Conservation (phyloP, 1,140 invertebrate genomes). For the Cherax destructor region DNA sequence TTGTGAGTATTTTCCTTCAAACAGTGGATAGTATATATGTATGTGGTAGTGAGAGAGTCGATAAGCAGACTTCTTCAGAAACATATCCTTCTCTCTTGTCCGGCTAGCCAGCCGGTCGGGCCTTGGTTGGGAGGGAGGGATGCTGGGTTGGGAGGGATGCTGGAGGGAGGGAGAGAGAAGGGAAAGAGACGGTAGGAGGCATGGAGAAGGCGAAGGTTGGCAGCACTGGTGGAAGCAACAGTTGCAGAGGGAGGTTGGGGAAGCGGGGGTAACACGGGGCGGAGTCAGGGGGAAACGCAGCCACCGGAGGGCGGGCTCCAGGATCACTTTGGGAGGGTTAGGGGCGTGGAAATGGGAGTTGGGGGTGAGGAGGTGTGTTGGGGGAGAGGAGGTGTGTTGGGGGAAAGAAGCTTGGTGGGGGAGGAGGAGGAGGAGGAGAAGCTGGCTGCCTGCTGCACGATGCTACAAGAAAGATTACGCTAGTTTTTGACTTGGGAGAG, state of each 20-base stretch:
- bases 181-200: too few species aligned
- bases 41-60: neutral
- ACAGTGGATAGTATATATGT: neutral
- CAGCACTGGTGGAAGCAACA: slow-evolving; percentile 62
- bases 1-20: too few species aligned
- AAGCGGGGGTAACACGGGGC: slow-evolving; percentile 9
- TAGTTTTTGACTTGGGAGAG: slow-evolving; percentile 67
- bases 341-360: too few species aligned
- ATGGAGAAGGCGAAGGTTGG: slow-evolving; percentile 38
- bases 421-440: neutral
- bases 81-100: neutral
- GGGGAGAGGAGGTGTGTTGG: slow-evolving; percentile 42
- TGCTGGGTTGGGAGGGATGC: too few species aligned
- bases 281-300: slow-evolving; percentile 17
- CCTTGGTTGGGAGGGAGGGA: neutral
- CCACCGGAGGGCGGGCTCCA: neutral
- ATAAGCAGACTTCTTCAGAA: neutral
- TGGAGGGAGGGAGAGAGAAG: neutral
- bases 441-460: slow-evolving; percentile 51
- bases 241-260: slow-evolving; percentile 62
- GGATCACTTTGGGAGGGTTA: slow-evolving; percentile 10
- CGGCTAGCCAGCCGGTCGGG: neutral
- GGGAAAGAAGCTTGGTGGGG: slow-evolving; percentile 15
- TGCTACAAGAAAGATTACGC: slow-evolving; percentile 66
- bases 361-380: slow-evolving; percentile 30